Evolutionary conservation across 2,797 vertebrate genomes (phyloP).

Genomic region (Alcedo atthis): DNA sequence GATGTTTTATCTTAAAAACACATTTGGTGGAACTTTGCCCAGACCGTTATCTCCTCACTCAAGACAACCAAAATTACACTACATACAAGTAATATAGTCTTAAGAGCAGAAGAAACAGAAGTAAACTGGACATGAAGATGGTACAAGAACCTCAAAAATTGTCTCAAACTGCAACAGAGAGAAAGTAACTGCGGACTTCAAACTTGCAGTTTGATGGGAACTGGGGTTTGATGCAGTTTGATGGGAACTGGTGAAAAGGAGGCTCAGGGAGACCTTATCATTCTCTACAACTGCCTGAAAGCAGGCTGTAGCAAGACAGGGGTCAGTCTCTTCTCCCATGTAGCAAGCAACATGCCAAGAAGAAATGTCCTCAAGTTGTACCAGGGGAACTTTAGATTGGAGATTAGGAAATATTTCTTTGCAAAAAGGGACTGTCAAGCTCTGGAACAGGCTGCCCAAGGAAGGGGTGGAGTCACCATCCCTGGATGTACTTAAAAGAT

Average conservation of each 20-base stretch:
- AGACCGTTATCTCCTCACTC: not conserved
- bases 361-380: not conserved
- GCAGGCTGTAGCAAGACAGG: not conserved
- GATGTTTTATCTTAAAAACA: not conserved
- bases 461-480: not conserved
- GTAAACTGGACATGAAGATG: not conserved
- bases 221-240: not conserved
- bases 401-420: not conserved
- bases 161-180: not conserved
- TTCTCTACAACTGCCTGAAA: not conserved
- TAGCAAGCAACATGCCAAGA: not conserved
- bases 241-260: not conserved
- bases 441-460: not conserved
- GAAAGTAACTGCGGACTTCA: not conserved
- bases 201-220: not conserved
- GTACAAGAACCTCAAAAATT: not conserved
- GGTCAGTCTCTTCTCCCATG: not conserved
- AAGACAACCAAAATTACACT: not conserved
- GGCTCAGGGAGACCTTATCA: not conserved
- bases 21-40: not conserved
- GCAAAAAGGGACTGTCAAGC: not conserved
- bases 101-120: not conserved
- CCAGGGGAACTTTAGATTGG: not conserved
- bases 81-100: not conserved
- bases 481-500: not conserved